A percentile compares a stretch with the other conserved stretches of the same genome.
These are phyloP conservation scores for Myotis vivesi DNA, from an alignment of 2,797 vertebrate species.

Conservation along the genomic window DNA sequence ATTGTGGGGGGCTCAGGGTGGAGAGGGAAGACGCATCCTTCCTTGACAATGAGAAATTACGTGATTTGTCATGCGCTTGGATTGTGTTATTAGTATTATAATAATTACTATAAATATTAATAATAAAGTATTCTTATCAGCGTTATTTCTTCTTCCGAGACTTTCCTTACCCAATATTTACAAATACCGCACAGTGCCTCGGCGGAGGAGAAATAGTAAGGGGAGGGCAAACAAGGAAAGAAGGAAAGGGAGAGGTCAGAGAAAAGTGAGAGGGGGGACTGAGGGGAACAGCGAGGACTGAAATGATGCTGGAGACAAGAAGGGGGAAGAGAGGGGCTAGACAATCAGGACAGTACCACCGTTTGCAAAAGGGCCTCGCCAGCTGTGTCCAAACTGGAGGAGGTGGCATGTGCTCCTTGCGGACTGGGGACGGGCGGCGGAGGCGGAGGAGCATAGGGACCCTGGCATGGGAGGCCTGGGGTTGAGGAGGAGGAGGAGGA, in stretches of 20 bases:
- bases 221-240: neutral
- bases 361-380: slow-evolving; percentile 85
- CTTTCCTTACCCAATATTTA: slow-evolving; percentile 86
- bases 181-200: slow-evolving; percentile 84
- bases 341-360: slow-evolving; percentile 89
- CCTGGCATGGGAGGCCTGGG: slow-evolving; percentile 70
- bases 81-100: slow-evolving; percentile 75
- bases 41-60: slow-evolving; percentile 83
- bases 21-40: slow-evolving; percentile 76
- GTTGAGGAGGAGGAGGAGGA: slow-evolving; percentile 33
- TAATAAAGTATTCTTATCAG: slow-evolving; percentile 79
- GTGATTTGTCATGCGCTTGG: slow-evolving; percentile 86
- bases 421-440: slow-evolving; percentile 73
- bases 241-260: neutral
- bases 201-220: slow-evolving; percentile 63
- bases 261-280: neutral
- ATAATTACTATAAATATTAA: slow-evolving; percentile 76
- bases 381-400: slow-evolving; percentile 83
- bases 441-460: slow-evolving; percentile 56
- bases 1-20: slow-evolving; percentile 10
- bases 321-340: neutral
- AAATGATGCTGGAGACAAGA: slow-evolving; percentile 45
- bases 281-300: neutral
- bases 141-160: slow-evolving; percentile 82
- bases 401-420: slow-evolving; percentile 76